phyloP scores from a whole-genome alignment of 2,113 vertebrate species.

The Brachypodius melanocephalos region DNA sequence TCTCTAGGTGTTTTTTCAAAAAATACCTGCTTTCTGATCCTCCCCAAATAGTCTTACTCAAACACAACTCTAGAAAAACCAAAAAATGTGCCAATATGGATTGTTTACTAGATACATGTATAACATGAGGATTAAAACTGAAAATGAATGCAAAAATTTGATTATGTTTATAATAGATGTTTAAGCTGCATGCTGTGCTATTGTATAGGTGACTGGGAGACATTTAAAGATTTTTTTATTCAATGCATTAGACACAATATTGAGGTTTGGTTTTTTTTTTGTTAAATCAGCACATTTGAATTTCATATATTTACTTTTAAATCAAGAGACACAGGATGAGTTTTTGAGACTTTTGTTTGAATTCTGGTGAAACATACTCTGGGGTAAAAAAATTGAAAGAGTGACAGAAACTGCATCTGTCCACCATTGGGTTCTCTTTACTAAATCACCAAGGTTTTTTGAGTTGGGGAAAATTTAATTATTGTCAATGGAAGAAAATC shows the following conservation, averaged over 20 bases:
- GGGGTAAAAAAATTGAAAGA: neutral
- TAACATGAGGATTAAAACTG: neutral
- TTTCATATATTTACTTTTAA: neutral
- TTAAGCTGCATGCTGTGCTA: neutral
- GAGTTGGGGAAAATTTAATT: neutral
- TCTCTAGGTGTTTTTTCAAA: neutral
- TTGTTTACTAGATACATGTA: neutral
- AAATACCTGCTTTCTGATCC: neutral
- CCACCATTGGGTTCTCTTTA: neutral
- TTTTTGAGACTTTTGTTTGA: neutral
- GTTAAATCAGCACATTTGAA: neutral
- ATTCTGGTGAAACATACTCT: neutral
- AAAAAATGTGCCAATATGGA: neutral
- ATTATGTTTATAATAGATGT: neutral
- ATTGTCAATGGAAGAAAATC: neutral
- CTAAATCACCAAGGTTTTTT: neutral
- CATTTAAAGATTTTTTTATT: neutral
- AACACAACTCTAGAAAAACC: neutral
- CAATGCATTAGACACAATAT: neutral
- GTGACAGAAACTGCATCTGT: neutral
- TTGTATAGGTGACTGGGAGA: neutral
- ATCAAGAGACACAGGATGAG: neutral
- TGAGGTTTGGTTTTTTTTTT: neutral
- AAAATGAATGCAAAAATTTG: neutral
- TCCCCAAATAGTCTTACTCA: neutral